A percentile compares a stretch with the other conserved stretches of the same genome.
These are phyloP conservation scores for Cyprinodon diabolis DNA, from an alignment of 2,797 vertebrate species.

Conservation along the genomic window DNA sequence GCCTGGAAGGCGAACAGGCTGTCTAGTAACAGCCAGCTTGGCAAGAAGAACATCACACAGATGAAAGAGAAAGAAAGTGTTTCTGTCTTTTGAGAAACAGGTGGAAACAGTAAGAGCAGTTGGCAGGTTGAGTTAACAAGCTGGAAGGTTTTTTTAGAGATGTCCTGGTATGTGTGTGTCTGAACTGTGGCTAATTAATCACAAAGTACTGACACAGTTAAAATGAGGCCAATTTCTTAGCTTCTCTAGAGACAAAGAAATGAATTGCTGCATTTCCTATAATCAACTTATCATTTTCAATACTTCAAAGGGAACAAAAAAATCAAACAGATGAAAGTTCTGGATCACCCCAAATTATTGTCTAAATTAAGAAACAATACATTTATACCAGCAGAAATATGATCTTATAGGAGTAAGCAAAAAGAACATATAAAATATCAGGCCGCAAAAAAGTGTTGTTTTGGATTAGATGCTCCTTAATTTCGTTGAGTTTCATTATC, in stretches of 20 bases:
- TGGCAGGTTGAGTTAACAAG: conserved; percentile 70
- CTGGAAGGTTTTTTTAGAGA: conserved; percentile 49
- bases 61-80: conserved; percentile 48
- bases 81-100: conserved; percentile 68
- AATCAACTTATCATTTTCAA: conserved; percentile 76
- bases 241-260: conserved; percentile 57
- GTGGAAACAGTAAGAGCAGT: conserved; percentile 71
- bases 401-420: conserved; percentile 44
- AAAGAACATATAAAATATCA: conserved; percentile 38
- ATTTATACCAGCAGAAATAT: conserved; percentile 52
- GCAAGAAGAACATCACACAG: conserved; percentile 50
- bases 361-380: conserved; percentile 58
- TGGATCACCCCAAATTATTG: conserved; percentile 59
- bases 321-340: conserved; percentile 66
- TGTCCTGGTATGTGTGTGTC: conserved; percentile 40
- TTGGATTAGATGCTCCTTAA: conserved; percentile 47
- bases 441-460: conserved; percentile 44
- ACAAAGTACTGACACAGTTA: conserved; percentile 63
- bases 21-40: conserved; percentile 22
- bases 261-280: conserved; percentile 50
- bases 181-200: conserved; percentile 66
- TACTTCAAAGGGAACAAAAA: conserved; percentile 71
- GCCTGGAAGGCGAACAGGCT: conserved; percentile 20
- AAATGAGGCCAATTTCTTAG: conserved; percentile 39
- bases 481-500: conserved; percentile 56